Conservation (phyloP, 2,113 vertebrate genomes). For the Narcine bancroftii region DNA sequence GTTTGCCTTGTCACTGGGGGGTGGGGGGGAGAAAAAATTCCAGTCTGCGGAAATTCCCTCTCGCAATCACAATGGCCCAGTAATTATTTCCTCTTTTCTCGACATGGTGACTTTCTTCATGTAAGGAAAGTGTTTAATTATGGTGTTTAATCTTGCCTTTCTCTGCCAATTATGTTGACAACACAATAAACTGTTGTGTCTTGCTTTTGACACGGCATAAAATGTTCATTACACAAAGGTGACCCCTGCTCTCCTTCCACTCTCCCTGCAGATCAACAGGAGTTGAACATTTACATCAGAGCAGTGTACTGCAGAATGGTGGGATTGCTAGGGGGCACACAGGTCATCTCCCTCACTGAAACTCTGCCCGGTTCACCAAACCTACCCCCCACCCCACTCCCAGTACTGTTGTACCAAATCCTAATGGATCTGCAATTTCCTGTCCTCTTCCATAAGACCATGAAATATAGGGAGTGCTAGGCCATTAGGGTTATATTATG, state of each 20-base stretch:
- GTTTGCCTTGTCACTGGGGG: neutral
- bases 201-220: neutral
- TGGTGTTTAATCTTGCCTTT: neutral
- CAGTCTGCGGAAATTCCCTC: neutral
- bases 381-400: too few species aligned
- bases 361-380: too few species aligned
- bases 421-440: too few species aligned
- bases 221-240: neutral
- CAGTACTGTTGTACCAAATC: too few species aligned
- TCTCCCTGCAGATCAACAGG: neutral
- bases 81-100: neutral
- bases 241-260: neutral
- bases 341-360: too few species aligned
- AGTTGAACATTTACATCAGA: neutral
- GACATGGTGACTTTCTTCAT: neutral
- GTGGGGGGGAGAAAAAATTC: too few species aligned
- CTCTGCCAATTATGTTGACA: neutral
- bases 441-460: too few species aligned
- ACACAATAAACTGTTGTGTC: slow-evolving; percentile 1
- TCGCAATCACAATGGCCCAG: neutral
- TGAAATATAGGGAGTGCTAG: too few species aligned
- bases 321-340: too few species aligned
- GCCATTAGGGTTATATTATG: too few species aligned
- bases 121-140: slow-evolving; percentile 24
- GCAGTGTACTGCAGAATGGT: neutral